Base-by-base conservation (phyloP, 2,113 vertebrate genomes). In the Mormyrus iriodes region DNA sequence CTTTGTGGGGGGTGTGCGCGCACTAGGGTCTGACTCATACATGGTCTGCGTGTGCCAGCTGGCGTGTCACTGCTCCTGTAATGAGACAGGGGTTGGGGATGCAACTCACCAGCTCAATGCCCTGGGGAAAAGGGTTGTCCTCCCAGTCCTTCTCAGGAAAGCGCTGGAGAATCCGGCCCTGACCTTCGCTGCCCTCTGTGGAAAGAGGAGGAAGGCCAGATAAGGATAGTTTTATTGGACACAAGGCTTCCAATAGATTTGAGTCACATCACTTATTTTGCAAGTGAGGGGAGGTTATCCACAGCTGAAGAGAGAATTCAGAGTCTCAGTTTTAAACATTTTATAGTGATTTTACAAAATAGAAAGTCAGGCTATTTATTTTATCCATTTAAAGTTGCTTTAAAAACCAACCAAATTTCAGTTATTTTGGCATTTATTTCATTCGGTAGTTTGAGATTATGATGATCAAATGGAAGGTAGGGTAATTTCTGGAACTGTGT, bases 121-220 rank as follows among this genome's bases (percentile, higher is more conserved):
- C 98, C 91, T 99, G 98, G 2, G 98, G 98, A 91, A 99, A 99
- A 10, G 98, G 97, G 93, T 97, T 99, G 94, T 99, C 98, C 94
- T 99, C 98, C 98, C 98, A 99, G 93, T 99, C 98, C 95, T 98
- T 99, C 95, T 99, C 98, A 4, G 98, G 98, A 94, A 99, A 99
- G 89, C 98, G 97, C 95, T 99, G 98, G 84, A 98, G 96, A 92
- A 99, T 99, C 92, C 96, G 96, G 48, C 98, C 98, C 93, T 98
- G 98, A 90, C 98, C 98, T 91, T 99, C 97, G 93, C 97, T 96
- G 15, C 96, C 98, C 91, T 96, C 98, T 99, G 93, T 0, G 6
- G 88, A 90, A 58, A 93, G 31, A 94, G 89, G 91, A 89, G 93
- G 31, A 86, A 82, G 87, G 24, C 42, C 35, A 90, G 58, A 48